Conservation (phyloP, 2,113 vertebrate genomes). For the Lipophrys pholis region DNA sequence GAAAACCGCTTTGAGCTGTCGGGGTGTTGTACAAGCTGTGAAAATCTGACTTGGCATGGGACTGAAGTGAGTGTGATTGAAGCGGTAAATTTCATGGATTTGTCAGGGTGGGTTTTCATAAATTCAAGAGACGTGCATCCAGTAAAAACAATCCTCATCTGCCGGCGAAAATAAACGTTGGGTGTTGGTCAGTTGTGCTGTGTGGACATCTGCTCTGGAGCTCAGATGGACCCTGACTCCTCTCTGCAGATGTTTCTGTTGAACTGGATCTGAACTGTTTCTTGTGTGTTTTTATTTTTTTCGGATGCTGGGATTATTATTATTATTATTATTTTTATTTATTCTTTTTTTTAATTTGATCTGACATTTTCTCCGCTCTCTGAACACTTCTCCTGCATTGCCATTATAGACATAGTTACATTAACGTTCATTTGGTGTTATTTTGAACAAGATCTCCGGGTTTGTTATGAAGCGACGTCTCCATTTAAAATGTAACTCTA, state of each 20-base stretch:
- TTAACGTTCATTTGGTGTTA: neutral
- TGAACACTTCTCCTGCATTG: too few species aligned
- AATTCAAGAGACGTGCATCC: slow-evolving; percentile 46
- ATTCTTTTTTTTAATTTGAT: too few species aligned
- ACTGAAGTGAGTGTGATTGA: slow-evolving; percentile 39
- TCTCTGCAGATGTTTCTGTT: slow-evolving; percentile 36
- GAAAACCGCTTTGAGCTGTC: slow-evolving; percentile 27
- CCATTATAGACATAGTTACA: too few species aligned
- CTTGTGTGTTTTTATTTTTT: neutral
- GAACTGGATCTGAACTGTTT: slow-evolving; percentile 13
- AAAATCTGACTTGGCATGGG: slow-evolving; percentile 37
- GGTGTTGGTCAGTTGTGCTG: slow-evolving; percentile 7
- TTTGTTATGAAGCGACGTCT: slow-evolving; percentile 37
- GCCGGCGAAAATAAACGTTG: slow-evolving; percentile 52
- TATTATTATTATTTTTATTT: neutral
- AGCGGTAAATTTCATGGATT: slow-evolving; percentile 49
- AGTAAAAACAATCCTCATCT: slow-evolving; percentile 60
- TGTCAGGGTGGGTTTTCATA: slow-evolving; percentile 33
- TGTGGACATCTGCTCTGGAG: slow-evolving; percentile 56
- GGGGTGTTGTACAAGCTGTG: slow-evolving; percentile 49
- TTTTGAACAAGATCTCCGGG: slow-evolving; percentile 33
- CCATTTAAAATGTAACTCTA: slow-evolving; percentile 64
- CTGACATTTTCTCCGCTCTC: too few species aligned
- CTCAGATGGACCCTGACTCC: slow-evolving; percentile 27
- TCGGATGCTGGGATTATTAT: neutral